Conservation (phyloP, 2,888 invertebrate species). For the Drosophila colorata region DNA sequence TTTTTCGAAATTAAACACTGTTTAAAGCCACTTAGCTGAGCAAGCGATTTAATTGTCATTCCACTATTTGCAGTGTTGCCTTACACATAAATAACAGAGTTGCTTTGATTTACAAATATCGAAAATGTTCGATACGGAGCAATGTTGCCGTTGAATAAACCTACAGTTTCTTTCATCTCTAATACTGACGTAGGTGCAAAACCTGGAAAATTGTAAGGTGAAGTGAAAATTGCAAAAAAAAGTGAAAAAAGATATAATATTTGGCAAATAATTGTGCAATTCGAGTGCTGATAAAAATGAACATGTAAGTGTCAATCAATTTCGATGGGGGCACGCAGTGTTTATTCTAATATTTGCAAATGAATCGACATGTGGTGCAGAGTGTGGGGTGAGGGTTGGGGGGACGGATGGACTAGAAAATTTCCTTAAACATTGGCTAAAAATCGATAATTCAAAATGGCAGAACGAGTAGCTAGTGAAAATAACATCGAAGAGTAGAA, state of each 20-base stretch:
- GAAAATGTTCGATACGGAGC: slow-evolving; percentile 8
- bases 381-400: slow-evolving; percentile 10
- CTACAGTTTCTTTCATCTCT: slow-evolving; percentile 36
- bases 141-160: slow-evolving; percentile 6
- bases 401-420: slow-evolving; percentile 16
- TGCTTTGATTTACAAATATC: slow-evolving; percentile 15
- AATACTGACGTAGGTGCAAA: slow-evolving; percentile 66
- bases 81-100: slow-evolving; percentile 3
- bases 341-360: not conserved
- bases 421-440: slow-evolving; percentile 48
- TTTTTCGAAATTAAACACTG: not conserved
- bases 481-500: slow-evolving; percentile 57
- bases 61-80: not conserved
- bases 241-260: slow-evolving; percentile 43
- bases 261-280: slow-evolving; percentile 59
- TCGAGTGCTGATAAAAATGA: slow-evolving; percentile 50
- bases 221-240: slow-evolving; percentile 71
- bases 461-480: slow-evolving; percentile 64
- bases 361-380: slow-evolving; percentile 24
- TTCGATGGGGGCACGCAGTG: not conserved
- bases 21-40: not conserved
- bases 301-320: slow-evolving; percentile 55
- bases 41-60: slow-evolving; percentile 4
- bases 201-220: slow-evolving; percentile 71
- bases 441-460: slow-evolving; percentile 80